phyloP scores from a whole-genome alignment of 2,113 vertebrate species.

The Nothobranchius furzeri region DNA sequence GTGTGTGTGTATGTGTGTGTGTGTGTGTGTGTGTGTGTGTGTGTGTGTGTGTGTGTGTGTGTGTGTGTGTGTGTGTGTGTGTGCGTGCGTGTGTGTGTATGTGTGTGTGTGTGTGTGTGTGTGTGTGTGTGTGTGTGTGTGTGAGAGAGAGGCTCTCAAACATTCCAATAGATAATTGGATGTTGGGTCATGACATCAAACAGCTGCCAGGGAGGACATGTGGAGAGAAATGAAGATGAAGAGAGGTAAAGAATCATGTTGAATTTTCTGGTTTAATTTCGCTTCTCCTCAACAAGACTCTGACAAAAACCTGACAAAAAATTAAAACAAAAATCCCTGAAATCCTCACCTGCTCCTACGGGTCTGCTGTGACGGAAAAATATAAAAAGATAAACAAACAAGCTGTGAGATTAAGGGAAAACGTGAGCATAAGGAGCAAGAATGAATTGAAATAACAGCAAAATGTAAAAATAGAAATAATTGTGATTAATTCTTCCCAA shows the following conservation, averaged over 20 bases:
- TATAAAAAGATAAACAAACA: neutral
- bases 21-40: neutral
- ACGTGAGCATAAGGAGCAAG: no score
- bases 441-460: no score
- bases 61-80: neutral
- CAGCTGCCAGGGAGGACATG: slow-evolving; percentile 23
- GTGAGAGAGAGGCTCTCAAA: neutral
- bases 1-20: neutral
- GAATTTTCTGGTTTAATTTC: slow-evolving; percentile 19
- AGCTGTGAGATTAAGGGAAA: no score
- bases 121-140: neutral
- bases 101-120: neutral
- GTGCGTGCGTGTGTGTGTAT: neutral
- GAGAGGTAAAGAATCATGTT: slow-evolving; percentile 5
- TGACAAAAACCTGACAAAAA: neutral
- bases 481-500: no score
- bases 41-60: neutral
- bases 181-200: slow-evolving; percentile 48
- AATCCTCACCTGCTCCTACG: neutral
- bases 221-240: neutral
- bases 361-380: neutral
- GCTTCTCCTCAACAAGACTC: neutral
- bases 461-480: no score
- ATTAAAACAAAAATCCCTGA: neutral
- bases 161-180: slow-evolving; percentile 47